phyloP scores from a whole-genome alignment of 2,797 vertebrate genomes.

The Tenualosa thibaudeaui region DNA sequence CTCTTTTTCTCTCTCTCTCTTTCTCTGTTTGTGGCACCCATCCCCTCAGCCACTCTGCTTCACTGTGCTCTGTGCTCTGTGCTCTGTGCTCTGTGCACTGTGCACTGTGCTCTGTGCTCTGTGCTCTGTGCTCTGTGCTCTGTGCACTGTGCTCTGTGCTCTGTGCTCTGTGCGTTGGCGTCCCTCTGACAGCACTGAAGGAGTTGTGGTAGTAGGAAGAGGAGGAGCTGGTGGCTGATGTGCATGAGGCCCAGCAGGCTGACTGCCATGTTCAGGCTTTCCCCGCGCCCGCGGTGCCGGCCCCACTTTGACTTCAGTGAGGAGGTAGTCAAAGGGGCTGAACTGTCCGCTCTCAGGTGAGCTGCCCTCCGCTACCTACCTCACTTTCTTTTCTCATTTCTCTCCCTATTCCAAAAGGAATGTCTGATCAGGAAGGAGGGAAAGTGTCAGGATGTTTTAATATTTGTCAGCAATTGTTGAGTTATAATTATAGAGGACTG shows the following conservation, averaged over 20 bases:
- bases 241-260: background rate
- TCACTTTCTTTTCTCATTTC: too few relatives aligned
- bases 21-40: background rate
- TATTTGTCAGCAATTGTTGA: background rate
- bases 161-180: background rate
- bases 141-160: too few relatives aligned
- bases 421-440: background rate
- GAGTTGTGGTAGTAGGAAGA: background rate
- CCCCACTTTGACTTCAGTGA: conserved; percentile 75
- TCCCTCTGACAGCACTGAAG: background rate
- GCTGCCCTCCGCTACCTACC: background rate
- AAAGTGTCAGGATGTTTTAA: background rate
- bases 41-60: background rate
- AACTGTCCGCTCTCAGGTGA: conserved; percentile 51
- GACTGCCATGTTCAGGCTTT: background rate
- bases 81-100: too few relatives aligned
- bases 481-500: background rate
- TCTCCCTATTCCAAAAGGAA: background rate
- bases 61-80: too few relatives aligned
- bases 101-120: too few relatives aligned
- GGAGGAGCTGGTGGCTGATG: background rate
- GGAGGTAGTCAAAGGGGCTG: conserved; percentile 61
- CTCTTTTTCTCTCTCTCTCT: too few relatives aligned
- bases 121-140: too few relatives aligned
- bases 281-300: conserved; percentile 46